Conservation (phyloP, 2,888 invertebrate species). For the Calliphora vomitoria region DNA sequence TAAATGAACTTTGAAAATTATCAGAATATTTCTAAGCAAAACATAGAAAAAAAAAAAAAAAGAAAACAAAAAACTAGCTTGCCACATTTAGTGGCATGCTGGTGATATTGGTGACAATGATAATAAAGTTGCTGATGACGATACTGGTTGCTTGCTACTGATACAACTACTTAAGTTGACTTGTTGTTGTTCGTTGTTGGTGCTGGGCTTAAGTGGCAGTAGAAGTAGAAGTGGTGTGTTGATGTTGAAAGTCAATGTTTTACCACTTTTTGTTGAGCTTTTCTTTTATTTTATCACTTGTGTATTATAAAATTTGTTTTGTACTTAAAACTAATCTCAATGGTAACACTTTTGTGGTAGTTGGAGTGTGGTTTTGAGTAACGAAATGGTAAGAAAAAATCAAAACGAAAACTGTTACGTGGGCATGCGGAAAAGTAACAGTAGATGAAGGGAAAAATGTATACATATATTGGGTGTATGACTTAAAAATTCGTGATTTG, state of each 20-base stretch:
- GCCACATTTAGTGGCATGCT: conserved; percentile 40
- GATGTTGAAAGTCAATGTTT: conserved; percentile 50
- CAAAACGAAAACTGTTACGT: not conserved
- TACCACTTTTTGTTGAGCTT: conserved; percentile 44
- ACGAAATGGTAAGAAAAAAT: not conserved
- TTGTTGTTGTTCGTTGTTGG: conserved; percentile 10
- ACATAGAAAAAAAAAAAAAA: conserved; percentile 4
- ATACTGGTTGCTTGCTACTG: conserved; percentile 19
- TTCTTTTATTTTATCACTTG: conserved; percentile 43
- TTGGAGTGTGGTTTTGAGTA: conserved; percentile 33
- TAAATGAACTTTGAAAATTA: conserved; percentile 78
- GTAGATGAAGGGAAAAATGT: no score
- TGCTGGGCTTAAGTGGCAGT: not conserved
- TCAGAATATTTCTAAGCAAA: conserved; percentile 64
- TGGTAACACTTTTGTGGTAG: conserved; percentile 74
- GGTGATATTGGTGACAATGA: conserved; percentile 49
- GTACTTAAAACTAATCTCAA: conserved; percentile 75
- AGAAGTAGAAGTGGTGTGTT: not conserved
- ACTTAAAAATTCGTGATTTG: no score
- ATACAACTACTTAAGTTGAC: conserved; percentile 47
- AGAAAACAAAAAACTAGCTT: conserved; percentile 1
- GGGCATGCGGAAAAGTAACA: not conserved
- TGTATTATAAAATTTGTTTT: conserved; percentile 73
- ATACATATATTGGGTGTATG: no score
- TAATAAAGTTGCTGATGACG: conserved; percentile 41